phyloP scores from a whole-genome alignment of 2,797 vertebrate species.

The Siniperca scherzeri region DNA sequence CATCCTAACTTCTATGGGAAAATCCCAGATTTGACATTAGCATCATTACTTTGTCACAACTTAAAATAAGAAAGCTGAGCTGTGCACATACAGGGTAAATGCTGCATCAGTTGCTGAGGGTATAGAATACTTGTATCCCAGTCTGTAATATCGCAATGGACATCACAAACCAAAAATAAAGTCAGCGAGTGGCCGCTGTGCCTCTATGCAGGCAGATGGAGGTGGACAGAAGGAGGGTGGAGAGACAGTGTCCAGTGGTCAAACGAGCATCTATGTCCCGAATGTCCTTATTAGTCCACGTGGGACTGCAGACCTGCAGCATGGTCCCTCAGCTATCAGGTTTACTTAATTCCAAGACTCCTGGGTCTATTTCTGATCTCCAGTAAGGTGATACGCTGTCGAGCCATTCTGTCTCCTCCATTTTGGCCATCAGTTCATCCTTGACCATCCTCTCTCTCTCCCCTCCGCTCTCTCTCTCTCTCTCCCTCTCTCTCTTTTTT shows the following conservation, averaged over 20 bases:
- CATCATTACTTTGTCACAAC: slow-evolving; percentile 29
- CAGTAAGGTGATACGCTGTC: slow-evolving; percentile 83
- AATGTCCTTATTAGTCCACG: slow-evolving; percentile 89
- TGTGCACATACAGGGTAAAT: slow-evolving; percentile 67
- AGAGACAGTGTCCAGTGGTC: slow-evolving; percentile 67
- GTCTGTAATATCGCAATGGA: slow-evolving; percentile 62
- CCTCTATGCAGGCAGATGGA: slow-evolving; percentile 54
- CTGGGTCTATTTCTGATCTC: slow-evolving; percentile 85
- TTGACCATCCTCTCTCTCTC: slow-evolving; percentile 54
- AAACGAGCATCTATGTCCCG: slow-evolving; percentile 76
- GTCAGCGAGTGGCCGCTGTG: slow-evolving; percentile 45
- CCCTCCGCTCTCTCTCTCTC: slow-evolving; percentile 25
- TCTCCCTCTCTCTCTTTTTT: slow-evolving; percentile 60
- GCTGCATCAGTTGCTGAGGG: slow-evolving; percentile 61
- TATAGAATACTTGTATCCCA: slow-evolving; percentile 62
- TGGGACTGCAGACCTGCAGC: slow-evolving; percentile 72
- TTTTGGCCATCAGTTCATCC: slow-evolving; percentile 73
- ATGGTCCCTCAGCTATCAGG: slow-evolving; percentile 81
- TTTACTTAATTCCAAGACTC: slow-evolving; percentile 89
- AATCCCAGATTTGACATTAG: slow-evolving; percentile 22
- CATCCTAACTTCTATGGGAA: slow-evolving; percentile 17
- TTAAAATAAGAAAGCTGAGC: slow-evolving; percentile 36
- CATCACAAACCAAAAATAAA: slow-evolving; percentile 85
- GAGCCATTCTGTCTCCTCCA: slow-evolving; percentile 77
- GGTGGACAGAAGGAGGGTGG: slow-evolving; percentile 66